A percentile compares a stretch with the other conserved stretches of the same genome.
phyloP scores from a whole-genome alignment of 2,797 vertebrate genomes.

The Merluccius polli region DNA sequence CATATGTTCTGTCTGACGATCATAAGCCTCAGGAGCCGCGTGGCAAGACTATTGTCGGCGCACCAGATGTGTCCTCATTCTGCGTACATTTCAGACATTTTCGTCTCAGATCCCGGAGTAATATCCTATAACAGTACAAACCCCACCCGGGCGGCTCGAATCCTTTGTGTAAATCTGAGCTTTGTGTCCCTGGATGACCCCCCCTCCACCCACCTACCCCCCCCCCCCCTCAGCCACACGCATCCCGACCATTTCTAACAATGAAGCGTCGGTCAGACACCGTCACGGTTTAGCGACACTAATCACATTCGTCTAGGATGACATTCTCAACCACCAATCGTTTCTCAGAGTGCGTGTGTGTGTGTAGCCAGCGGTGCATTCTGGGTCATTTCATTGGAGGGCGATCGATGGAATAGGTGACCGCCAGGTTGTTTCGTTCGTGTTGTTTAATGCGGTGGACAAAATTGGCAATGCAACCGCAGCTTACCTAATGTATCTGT shows the following conservation, averaged over 20 bases:
- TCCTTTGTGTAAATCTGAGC: background rate
- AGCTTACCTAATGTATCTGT: too few species aligned
- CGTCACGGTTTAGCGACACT: background rate
- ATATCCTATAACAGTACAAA: background rate
- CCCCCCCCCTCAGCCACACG: background rate
- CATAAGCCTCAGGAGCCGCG: background rate
- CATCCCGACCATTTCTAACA: background rate
- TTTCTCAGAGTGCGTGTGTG: background rate
- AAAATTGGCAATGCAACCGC: too few species aligned
- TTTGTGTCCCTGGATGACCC: background rate
- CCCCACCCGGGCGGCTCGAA: background rate
- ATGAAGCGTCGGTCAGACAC: background rate
- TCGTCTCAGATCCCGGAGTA: background rate
- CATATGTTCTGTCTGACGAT: slow-evolving; percentile 11
- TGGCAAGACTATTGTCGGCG: background rate
- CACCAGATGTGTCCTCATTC: background rate
- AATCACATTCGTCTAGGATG: background rate
- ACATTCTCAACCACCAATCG: background rate
- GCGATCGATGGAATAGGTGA: background rate
- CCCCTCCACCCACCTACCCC: too few species aligned
- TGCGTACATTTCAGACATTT: background rate
- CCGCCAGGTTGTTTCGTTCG: background rate
- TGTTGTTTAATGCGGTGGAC: too few species aligned
- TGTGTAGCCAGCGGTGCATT: background rate
- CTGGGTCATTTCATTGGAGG: background rate